Evolutionary conservation across 2,888 invertebrate species (phyloP), one percentile per base, ranked within the genome.

Genomic region (Tipula vernalis): DNA sequence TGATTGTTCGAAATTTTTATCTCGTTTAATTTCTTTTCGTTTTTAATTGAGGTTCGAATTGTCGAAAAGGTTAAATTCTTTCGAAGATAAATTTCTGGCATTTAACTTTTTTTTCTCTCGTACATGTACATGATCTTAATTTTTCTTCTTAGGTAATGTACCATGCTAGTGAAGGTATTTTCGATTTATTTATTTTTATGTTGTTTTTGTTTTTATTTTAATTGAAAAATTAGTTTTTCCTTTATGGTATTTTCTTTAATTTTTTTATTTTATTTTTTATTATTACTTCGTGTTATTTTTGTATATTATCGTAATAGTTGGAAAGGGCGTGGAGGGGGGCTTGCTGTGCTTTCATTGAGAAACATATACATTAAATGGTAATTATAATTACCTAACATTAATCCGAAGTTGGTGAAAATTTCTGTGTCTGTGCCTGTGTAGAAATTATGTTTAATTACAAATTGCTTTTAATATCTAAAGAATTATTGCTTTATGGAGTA

Each of bases 41-140:
- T 71, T 71, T 71, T 71, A 71, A 71, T 71, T 28, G 71, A 71
- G 71, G 71, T 71, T 71, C 71, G 71, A 71, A 71, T 28, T 71
- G 71, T 71, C 71, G 71, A 71, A 71, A 71, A 71, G 71, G 71
- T 71, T 71, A 71, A 71, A 71, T 71, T 71, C 71, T 71, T 71
- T 71, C 71, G 71, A 71, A 71, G 71, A 71, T 71, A 71, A 71
- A 71, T 71, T 71, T 71, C 71, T 71, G 28, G 71, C 71, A 71
- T 71, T 71, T 71, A 71, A 71, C 28, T 71, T 71, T 71, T 28
- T 28, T 51, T 4, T 10, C 6, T 71, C 71, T 71, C 71, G 28
- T 71, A 28, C 71, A 71, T 71, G 71, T 71, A 71, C 71, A 28
- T 28, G 71, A 71, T 28, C 71, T 71, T 71, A 71, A 57, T 71